phyloP scores from a whole-genome alignment of 2,797 vertebrate genomes.

The Podargus strigoides region DNA sequence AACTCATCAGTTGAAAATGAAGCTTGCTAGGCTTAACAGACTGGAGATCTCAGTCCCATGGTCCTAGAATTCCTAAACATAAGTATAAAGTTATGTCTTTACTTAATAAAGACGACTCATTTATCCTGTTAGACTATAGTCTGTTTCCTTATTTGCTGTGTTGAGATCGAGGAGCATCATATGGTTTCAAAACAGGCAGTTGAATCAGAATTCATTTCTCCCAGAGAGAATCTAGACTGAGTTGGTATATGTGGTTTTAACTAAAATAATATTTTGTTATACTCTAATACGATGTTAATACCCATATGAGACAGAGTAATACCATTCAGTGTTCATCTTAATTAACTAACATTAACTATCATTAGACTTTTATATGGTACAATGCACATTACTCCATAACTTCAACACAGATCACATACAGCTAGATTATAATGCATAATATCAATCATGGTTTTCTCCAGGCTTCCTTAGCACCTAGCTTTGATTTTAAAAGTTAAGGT shows the following conservation, averaged over 20 bases:
- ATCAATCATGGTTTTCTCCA: conserved; percentile 74
- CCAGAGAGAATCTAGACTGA: conserved; percentile 51
- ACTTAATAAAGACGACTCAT: neutral
- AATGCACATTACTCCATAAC: conserved; percentile 76
- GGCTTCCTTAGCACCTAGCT: conserved; percentile 67
- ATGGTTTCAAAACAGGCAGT: conserved; percentile 37
- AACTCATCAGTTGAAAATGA: neutral
- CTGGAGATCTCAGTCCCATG: neutral
- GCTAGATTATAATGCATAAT: conserved; percentile 70
- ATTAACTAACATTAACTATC: conserved; percentile 79
- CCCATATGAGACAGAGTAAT: conserved; percentile 69
- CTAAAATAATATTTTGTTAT: conserved; percentile 80
- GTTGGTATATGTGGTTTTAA: conserved; percentile 64
- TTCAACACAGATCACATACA: conserved; percentile 66
- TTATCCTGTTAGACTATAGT: neutral
- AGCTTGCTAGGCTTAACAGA: neutral
- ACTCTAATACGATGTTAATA: conserved; percentile 72
- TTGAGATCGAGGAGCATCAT: conserved; percentile 32
- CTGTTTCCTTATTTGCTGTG: conserved; percentile 43
- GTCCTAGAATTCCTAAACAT: neutral
- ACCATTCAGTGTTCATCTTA: conserved; percentile 76
- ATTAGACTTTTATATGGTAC: conserved; percentile 80
- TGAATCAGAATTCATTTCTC: conserved; percentile 58
- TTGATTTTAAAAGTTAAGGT: conserved; percentile 77
- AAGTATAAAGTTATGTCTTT: neutral